phyloP scores from a whole-genome alignment of 1,140 invertebrate genomes.

The Bradysia coprophila region DNA sequence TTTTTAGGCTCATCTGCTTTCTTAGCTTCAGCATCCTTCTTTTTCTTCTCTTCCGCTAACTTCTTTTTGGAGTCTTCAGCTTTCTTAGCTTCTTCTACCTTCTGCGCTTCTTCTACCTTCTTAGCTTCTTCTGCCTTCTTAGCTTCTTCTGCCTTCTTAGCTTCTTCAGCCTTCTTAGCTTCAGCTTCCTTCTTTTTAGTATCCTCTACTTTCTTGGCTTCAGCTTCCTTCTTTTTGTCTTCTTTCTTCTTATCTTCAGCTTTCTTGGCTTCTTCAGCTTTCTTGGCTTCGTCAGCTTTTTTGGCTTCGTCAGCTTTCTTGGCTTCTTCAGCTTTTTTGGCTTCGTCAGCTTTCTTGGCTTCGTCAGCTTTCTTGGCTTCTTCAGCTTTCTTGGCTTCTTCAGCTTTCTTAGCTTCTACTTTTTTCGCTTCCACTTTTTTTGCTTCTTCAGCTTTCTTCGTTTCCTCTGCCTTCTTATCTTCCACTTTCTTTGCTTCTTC shows the following conservation, averaged over 20 bases:
- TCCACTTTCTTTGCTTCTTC: slow-evolving; percentile 9
- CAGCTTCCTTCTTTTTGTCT: slow-evolving; percentile 27
- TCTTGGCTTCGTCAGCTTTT: slow-evolving; percentile 21
- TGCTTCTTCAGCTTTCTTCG: slow-evolving; percentile 16
- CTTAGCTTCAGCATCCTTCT: slow-evolving; percentile 26
- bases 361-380: not conserved
- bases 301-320: slow-evolving; percentile 4
- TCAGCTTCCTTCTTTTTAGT: slow-evolving; percentile 5
- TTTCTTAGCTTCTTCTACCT: too few species aligned
- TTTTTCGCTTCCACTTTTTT: slow-evolving; percentile 28
- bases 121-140: too few species aligned
- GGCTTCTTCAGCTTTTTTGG: slow-evolving; percentile 9
- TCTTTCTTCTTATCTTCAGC: slow-evolving; percentile 24
- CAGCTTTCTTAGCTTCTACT: slow-evolving; percentile 24
- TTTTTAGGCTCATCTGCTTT: slow-evolving; percentile 18
- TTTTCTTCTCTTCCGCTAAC: slow-evolving; percentile 27
- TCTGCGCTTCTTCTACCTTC: too few species aligned
- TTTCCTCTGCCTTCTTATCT: slow-evolving; percentile 5
- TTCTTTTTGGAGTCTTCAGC: slow-evolving; percentile 34
- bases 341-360: slow-evolving; percentile 5
- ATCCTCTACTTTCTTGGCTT: slow-evolving; percentile 24
- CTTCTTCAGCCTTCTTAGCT: slow-evolving; percentile 5
- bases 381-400: slow-evolving; percentile 11
- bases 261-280: slow-evolving; percentile 35
- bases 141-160: slow-evolving; percentile 8